phyloP scores from a whole-genome alignment of 2,113 vertebrate genomes.

The Acrocephalus kingi region DNA sequence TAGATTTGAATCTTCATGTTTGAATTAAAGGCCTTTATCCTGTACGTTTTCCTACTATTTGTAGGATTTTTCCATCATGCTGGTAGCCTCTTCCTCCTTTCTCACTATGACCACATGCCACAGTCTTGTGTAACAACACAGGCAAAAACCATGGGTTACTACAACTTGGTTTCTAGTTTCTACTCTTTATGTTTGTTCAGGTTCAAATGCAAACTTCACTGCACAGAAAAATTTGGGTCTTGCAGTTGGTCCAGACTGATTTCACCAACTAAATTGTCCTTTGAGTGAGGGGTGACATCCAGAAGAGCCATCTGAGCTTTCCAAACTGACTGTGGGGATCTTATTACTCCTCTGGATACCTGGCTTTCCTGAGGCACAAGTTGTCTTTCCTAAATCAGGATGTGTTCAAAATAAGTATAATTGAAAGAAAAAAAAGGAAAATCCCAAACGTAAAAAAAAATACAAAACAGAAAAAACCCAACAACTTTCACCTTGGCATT shows the following conservation, averaged over 20 bases:
- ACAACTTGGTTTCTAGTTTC: neutral
- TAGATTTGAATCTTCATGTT: neutral
- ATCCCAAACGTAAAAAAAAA: neutral
- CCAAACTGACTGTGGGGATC: neutral
- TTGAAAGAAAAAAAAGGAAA: neutral
- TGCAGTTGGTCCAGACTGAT: rapidly evolving
- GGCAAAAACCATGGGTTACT: neutral
- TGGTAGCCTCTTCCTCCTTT: neutral
- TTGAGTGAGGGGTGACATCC: neutral
- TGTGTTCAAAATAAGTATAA: neutral
- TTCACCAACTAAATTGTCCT: neutral
- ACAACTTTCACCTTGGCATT: neutral
- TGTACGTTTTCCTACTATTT: neutral
- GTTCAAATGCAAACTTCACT: neutral
- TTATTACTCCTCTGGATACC: neutral
- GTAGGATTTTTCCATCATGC: neutral
- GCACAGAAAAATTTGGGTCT: neutral
- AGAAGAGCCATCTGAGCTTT: neutral
- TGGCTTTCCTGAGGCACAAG: neutral
- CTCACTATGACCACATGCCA: rapidly evolving
- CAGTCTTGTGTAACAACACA: neutral
- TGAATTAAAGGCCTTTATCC: neutral
- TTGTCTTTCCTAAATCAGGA: neutral
- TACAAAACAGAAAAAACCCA: neutral
- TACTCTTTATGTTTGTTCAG: neutral